Evolutionary conservation across 2,888 invertebrate genomes (phyloP).

Genomic region (Pinctada fucata): DNA sequence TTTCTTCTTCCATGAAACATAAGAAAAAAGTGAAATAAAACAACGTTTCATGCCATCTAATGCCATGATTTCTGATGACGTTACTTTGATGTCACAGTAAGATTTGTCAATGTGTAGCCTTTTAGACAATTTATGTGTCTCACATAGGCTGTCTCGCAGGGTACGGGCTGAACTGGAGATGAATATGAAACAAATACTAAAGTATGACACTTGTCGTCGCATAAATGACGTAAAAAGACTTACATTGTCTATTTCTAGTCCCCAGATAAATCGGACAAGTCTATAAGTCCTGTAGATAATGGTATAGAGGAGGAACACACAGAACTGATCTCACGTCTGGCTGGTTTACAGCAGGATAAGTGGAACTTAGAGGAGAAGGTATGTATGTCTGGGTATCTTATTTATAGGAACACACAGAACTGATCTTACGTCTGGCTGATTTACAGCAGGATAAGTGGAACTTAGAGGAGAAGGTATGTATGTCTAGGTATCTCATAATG

Average conservation of each 20-base stretch:
- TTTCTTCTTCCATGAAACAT: no score
- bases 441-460: conserved; percentile 79
- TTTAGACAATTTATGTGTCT: no score
- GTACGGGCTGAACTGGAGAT: no score
- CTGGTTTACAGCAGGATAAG: conserved; percentile 78
- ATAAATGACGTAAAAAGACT: no score
- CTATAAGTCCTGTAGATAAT: background rate
- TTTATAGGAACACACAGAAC: conserved; percentile 75
- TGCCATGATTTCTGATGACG: no score
- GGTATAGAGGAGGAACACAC: conserved; percentile 74
- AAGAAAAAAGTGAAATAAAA: no score
- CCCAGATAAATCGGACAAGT: conserved; percentile 23
- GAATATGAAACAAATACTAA: no score
- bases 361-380: conserved; percentile 79
- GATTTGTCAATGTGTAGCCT: no score
- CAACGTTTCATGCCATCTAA: no score
- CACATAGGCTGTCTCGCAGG: no score
- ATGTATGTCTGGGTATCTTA: conserved; percentile 4
- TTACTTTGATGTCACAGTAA: no score
- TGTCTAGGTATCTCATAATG: background rate
- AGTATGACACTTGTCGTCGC: no score
- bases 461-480: conserved; percentile 77
- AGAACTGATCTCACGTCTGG: conserved; percentile 76
- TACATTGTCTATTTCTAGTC: background rate
- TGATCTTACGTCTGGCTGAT: conserved; percentile 75